Conservation (phyloP, 2,113 vertebrate genomes). For the Triplophysa tibetana region DNA sequence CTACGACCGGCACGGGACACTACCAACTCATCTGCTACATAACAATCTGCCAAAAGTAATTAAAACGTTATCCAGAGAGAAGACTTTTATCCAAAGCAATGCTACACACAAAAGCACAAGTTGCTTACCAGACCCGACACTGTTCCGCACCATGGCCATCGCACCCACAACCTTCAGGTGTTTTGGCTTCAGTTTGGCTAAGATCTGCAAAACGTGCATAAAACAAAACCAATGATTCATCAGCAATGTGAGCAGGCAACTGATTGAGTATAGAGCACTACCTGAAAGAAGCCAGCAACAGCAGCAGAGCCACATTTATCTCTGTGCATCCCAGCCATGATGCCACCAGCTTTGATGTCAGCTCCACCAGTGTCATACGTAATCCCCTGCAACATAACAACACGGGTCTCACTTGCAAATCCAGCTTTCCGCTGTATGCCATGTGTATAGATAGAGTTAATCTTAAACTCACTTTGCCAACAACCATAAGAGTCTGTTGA, state of each 20-base stretch:
- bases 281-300: conserved; percentile 81
- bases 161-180: conserved; percentile 75
- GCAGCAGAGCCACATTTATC: conserved; percentile 82
- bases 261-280: conserved; percentile 30
- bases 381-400: conserved; percentile 68
- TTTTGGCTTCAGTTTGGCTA: conserved; percentile 74
- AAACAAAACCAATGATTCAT: not conserved
- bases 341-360: conserved; percentile 80
- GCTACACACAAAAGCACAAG: not conserved
- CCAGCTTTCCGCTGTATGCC: too few relatives aligned
- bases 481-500: conserved; percentile 75
- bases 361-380: conserved; percentile 82
- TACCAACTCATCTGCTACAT: conserved; percentile 78
- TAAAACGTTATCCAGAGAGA: not conserved
- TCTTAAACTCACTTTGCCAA: conserved; percentile 74
- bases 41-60: conserved; percentile 70
- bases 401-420: not conserved
- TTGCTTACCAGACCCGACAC: conserved; percentile 76
- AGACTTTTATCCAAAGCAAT: too few relatives aligned
- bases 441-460: too few relatives aligned
- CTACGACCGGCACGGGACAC: conserved; percentile 74
- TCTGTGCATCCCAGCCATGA: conserved; percentile 84
- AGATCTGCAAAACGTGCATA: conserved; percentile 33
- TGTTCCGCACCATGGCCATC: conserved; percentile 83
- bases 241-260: not conserved